Base-by-base conservation (phyloP, 2,888 invertebrate genomes). In the Invenusta paracnida region DNA sequence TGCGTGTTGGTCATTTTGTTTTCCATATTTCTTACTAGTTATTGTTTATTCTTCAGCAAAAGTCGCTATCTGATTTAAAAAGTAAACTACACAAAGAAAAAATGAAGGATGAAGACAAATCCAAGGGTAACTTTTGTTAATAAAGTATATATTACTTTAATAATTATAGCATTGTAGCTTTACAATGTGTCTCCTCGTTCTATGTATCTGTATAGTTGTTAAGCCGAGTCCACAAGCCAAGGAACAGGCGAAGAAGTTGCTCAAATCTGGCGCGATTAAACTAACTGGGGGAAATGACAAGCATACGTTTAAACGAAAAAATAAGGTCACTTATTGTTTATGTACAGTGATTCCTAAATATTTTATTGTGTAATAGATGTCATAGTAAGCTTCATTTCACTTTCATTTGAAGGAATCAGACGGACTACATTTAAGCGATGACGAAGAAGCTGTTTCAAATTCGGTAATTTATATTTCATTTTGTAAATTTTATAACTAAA, bases 61-160 rank as follows among this genome's bases (percentile, higher is more conserved):
- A 73, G 73, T 5, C 73, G 17, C 27, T 73, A n/a, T 73, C 73
- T 13, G 73, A 73, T 73, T 25, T 73, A 13, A 73, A 73, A 73
- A 73, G 73, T 73, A 73, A 73, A 25, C 73, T n/a, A 73, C 73
- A 73, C 73, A 73, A 73, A 23, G 73, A 73, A 23, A 73, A 73
- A 25, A 5, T 73, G 2, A 73, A 73, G 25, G 73, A 73, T 13
- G 73, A 73, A 2, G 73, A 73, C 73, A 73, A 73, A 73, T 73
- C 73, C 2, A 73, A 73, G 23, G 25, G 73, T 73, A 73, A 23
- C 11, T 48, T 48, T 5, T 48, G 17, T 5, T 48, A 11, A 11
- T 48, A 48, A 11, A 11, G 48, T 17, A 48, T n/a, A n/a, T n/a
- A n/a, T n/a, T 48, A 48, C 17, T 48, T 48, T 48, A 5, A 48